These are phyloP conservation scores for Nomada ruficornis DNA, from an alignment of 2,888 invertebrate genomes.

Conservation along the genomic window DNA sequence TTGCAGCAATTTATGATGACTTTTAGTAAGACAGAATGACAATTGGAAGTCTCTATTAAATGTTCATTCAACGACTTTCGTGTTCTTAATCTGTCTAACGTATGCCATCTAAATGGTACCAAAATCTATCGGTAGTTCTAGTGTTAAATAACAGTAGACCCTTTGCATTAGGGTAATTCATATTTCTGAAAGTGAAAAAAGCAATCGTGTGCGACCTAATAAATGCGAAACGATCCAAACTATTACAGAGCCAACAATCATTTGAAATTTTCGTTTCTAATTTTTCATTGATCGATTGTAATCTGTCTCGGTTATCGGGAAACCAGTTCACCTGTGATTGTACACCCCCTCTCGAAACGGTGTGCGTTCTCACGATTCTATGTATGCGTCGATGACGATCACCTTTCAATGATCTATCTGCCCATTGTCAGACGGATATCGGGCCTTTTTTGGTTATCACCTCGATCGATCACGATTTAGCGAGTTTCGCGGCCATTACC, in stretches of 20 bases:
- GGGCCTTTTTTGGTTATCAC: constrained; percentile 38
- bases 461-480: constrained; percentile 21
- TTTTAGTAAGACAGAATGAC: no score
- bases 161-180: no score
- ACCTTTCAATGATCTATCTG: constrained; percentile 26
- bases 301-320: not conserved
- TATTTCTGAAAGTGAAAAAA: no score
- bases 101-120: no score
- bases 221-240: no score
- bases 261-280: not conserved
- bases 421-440: constrained; percentile 15
- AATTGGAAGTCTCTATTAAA: no score
- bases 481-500: constrained; percentile 11
- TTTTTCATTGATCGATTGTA: not conserved
- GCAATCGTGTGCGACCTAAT: no score
- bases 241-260: not conserved
- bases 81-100: no score
- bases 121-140: no score
- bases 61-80: no score
- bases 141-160: no score
- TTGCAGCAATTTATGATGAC: no score
- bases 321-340: constrained; percentile 14
- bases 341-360: constrained; percentile 13
- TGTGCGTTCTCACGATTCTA: constrained; percentile 53
- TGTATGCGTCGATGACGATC: constrained; percentile 39